Evolutionary conservation across 1,140 invertebrate genomes (phyloP), one percentile per base, ranked within the genome.

Genomic region (Brachionus angularis): DNA sequence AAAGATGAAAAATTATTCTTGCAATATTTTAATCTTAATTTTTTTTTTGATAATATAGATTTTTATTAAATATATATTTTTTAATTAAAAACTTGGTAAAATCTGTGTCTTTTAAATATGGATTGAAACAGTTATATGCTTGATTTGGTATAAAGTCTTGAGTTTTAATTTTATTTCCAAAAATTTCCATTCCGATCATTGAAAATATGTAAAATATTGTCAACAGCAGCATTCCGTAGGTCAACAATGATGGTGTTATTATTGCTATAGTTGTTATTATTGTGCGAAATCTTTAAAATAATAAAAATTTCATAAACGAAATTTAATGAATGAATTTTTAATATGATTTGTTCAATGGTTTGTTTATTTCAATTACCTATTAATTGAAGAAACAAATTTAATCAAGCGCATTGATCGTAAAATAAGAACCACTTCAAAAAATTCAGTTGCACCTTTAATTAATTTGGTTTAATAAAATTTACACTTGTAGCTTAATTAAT

Each of bases 1-100:
- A 85, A 77, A 69, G 83, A 77, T 69, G 84, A 84, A 74, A 85
- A 85, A 75, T 85, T 85, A 75, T 84, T 84, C 71, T 78, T 82
- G 74, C 84, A 85, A 76, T 84, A 85, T 8, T 79, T 77, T 25
- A 74, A 74, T 31, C 74, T 76, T 12, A 29, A 58, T 36, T 5
- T 52, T 7, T 8, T n/a, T 16, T 23, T n/a, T 1, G 8, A 16
- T 25, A 23, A 72, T 42, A 5, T 44, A 39, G 12, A 75, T 77
- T 4, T 58, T 23, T 18, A 31, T 53, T 29, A 4, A n/a, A 34
- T 21, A 36, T 36, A 46, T 29, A 27, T 2, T 10, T 18, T 31
- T 27, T 1, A 42, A n/a, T 44, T 31, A 29, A n/a, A 3, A 52
- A 70, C 67, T 53, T 36, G 1, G 34, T 74, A 75, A 84, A 84